Evolutionary conservation across 2,113 vertebrate genomes (phyloP).

Genomic region (Fregata magnificens): DNA sequence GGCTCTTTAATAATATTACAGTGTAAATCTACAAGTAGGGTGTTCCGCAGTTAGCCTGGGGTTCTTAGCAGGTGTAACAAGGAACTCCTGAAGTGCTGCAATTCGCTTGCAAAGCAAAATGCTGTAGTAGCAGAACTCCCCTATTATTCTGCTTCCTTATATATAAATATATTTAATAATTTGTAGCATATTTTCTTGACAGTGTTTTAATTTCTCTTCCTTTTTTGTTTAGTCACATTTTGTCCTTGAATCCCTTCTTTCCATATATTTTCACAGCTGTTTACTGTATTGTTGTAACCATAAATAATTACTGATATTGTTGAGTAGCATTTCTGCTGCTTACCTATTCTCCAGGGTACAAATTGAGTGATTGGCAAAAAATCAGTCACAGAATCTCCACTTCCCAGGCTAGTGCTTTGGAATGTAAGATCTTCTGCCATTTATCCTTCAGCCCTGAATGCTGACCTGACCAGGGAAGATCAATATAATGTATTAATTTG

Average conservation of each 20-base stretch:
- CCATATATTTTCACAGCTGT: not conserved
- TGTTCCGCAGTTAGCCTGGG: not conserved
- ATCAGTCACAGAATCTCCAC: constrained; percentile 33
- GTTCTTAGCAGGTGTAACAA: not conserved
- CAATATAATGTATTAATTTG: constrained; percentile 71
- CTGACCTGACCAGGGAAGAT: constrained; percentile 61
- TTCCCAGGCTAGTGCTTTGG: not conserved
- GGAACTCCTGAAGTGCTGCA: not conserved
- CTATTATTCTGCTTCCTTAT: not conserved
- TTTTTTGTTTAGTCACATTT: not conserved
- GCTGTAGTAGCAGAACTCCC: not conserved
- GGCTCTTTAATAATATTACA: not conserved
- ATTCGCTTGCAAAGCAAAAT: not conserved
- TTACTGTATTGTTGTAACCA: constrained; percentile 17
- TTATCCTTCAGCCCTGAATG: constrained; percentile 65
- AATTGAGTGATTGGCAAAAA: constrained; percentile 65
- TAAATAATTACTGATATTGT: constrained; percentile 67
- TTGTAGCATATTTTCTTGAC: not conserved
- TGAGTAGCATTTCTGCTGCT: constrained; percentile 49
- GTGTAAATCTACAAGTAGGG: not conserved
- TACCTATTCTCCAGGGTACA: not conserved
- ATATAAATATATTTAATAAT: not conserved
- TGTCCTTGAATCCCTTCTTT: constrained; percentile 26
- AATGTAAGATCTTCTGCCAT: constrained; percentile 61
- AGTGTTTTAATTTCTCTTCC: not conserved